These are phyloP conservation scores for Galaxea fascicularis DNA, from an alignment of 92 coral and sea anemone species.

Conservation along the genomic window DNA sequence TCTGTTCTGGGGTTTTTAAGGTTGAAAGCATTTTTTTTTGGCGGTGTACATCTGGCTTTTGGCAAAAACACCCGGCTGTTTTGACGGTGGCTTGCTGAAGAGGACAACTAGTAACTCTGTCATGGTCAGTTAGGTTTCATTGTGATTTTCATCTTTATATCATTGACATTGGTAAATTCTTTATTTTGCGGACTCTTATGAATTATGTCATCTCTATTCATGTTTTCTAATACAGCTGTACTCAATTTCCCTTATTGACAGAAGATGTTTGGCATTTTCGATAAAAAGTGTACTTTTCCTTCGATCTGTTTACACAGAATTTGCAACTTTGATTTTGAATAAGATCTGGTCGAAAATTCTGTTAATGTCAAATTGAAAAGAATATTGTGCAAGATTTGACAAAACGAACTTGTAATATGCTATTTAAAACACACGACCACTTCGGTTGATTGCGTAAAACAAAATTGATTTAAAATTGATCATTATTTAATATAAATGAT, in stretches of 20 bases:
- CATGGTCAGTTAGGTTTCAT: conserved; percentile 31
- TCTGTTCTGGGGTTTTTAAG: background rate
- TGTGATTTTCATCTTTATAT: background rate
- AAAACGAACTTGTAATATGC: conserved; percentile 1
- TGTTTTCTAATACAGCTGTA: background rate
- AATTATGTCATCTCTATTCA: conserved; percentile 18
- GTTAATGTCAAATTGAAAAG: background rate
- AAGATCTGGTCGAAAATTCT: background rate
- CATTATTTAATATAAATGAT: too few relatives aligned
- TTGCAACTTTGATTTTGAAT: background rate
- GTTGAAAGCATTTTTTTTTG: background rate
- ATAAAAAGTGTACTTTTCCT: background rate
- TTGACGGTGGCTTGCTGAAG: background rate
- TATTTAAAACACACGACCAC: conserved; percentile 20
- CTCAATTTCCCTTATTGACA: background rate
- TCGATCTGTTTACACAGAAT: background rate
- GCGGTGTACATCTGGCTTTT: background rate
- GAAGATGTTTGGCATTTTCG: background rate
- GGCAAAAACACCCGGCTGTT: too few relatives aligned
- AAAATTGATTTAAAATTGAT: too few relatives aligned
- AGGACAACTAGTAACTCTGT: background rate
- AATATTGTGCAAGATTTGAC: conserved; percentile 9
- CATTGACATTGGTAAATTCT: conserved; percentile 29
- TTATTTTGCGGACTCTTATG: background rate
- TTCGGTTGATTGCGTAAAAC: background rate